These are phyloP conservation scores for Anarrhichthys ocellatus DNA, from an alignment of 2,113 vertebrate species.

Conservation along the genomic window DNA sequence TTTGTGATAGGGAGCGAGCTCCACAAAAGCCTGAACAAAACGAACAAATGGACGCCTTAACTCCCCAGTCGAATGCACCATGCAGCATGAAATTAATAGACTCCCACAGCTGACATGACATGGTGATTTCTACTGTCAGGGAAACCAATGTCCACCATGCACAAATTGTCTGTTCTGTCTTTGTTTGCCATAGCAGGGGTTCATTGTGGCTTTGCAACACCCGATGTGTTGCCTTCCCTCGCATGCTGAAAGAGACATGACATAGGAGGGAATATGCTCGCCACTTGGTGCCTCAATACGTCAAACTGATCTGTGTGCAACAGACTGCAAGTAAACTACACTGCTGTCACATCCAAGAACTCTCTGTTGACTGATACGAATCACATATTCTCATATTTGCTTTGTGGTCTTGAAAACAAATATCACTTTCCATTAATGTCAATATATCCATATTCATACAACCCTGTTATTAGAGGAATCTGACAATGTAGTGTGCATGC, in stretches of 20 bases:
- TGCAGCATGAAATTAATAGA: conserved; percentile 34
- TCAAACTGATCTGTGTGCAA: conserved; percentile 31
- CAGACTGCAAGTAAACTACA: conserved; percentile 22
- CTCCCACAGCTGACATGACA: conserved; percentile 54
- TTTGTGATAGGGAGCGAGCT: conserved; percentile 4
- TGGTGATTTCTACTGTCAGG: conserved; percentile 32
- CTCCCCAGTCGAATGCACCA: neutral
- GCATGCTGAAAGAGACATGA: conserved; percentile 40
- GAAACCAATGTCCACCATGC: conserved; percentile 41
- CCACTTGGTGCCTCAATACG: conserved; percentile 32
- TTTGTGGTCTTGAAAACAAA: neutral
- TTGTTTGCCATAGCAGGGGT: conserved; percentile 45
- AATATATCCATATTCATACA: neutral
- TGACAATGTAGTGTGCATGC: neutral
- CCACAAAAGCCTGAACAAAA: conserved; percentile 22
- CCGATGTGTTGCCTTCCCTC: conserved; percentile 36
- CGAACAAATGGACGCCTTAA: neutral
- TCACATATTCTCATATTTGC: conserved; percentile 3
- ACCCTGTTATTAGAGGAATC: neutral
- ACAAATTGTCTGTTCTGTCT: conserved; percentile 36
- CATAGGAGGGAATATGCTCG: neutral
- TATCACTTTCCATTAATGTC: neutral
- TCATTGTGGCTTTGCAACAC: conserved; percentile 45
- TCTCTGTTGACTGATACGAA: conserved; percentile 2
- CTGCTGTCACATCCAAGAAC: conserved; percentile 9